Conservation (phyloP, 2,797 vertebrate species). For the Natrix natrix region DNA sequence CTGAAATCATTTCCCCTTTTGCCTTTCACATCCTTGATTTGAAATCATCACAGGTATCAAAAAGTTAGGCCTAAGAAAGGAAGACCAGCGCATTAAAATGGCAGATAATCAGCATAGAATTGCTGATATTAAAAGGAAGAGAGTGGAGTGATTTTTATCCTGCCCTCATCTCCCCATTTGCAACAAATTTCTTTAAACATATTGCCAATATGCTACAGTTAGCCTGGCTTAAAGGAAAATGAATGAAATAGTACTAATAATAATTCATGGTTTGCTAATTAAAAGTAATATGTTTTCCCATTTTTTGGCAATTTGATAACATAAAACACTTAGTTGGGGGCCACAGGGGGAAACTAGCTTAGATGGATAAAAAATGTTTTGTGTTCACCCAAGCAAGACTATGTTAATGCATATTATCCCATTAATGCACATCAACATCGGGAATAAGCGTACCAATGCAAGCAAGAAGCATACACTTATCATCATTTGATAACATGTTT, state of each 20-base stretch:
- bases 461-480: conserved; percentile 89
- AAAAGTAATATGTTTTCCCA: conserved; percentile 77
- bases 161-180: background rate
- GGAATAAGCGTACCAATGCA: conserved; percentile 80
- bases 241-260: conserved; percentile 40
- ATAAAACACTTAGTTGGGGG: conserved; percentile 82
- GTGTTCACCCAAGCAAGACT: conserved; percentile 92
- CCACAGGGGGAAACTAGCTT: conserved; percentile 84
- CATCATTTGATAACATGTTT: conserved; percentile 99
- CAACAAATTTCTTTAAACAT: conserved; percentile 20
- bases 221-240: conserved; percentile 32
- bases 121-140: conserved; percentile 74
- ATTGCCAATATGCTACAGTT: conserved; percentile 54
- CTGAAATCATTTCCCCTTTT: conserved; percentile 53
- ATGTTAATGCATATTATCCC: conserved; percentile 91
- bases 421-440: conserved; percentile 95
- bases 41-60: conserved; percentile 69
- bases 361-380: conserved; percentile 91
- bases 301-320: conserved; percentile 85
- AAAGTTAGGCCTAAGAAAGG: conserved; percentile 67
- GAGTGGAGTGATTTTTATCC: conserved; percentile 39
- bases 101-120: conserved; percentile 68
- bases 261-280: conserved; percentile 74
- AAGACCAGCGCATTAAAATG: conserved; percentile 75
- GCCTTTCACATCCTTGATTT: conserved; percentile 71